A percentile compares a stretch with the other conserved stretches of the same genome.
Evolutionary conservation across 2,113 vertebrate genomes (phyloP).

Genomic region (Elachura formosa): DNA sequence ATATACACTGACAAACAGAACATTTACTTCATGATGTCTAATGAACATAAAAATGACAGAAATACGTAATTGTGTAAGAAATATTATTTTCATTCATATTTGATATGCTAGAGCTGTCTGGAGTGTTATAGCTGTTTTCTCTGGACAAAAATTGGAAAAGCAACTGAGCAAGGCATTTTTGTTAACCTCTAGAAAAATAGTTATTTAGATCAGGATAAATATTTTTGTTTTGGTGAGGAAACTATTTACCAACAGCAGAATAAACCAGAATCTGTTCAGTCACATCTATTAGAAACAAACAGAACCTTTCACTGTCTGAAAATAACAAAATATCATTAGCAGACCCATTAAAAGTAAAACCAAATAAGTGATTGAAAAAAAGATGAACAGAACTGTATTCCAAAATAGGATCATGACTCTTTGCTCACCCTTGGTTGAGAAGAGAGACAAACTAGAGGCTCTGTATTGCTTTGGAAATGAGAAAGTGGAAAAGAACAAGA

Average conservation of each 20-base stretch:
- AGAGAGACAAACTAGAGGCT: neutral
- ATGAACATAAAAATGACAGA: neutral
- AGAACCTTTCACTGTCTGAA: neutral
- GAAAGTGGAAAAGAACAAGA: neutral
- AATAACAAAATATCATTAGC: neutral
- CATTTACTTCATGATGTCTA: neutral
- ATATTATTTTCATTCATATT: neutral
- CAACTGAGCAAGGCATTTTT: neutral
- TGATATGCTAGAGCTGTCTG: neutral
- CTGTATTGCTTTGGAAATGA: neutral
- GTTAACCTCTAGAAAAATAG: neutral
- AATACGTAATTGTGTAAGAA: neutral
- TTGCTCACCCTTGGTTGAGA: neutral
- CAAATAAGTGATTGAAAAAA: neutral
- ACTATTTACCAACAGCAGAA: neutral
- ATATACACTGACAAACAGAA: neutral
- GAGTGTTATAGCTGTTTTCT: neutral
- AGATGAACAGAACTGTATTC: neutral
- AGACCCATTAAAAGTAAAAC: neutral
- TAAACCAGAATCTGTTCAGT: neutral
- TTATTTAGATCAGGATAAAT: neutral
- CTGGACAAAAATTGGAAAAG: neutral
- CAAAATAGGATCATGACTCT: neutral
- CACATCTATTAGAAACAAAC: neutral
- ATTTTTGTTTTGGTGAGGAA: neutral